phyloP scores from a whole-genome alignment of 1,140 invertebrate genomes.

The Teleogryllus occipitalis region DNA sequence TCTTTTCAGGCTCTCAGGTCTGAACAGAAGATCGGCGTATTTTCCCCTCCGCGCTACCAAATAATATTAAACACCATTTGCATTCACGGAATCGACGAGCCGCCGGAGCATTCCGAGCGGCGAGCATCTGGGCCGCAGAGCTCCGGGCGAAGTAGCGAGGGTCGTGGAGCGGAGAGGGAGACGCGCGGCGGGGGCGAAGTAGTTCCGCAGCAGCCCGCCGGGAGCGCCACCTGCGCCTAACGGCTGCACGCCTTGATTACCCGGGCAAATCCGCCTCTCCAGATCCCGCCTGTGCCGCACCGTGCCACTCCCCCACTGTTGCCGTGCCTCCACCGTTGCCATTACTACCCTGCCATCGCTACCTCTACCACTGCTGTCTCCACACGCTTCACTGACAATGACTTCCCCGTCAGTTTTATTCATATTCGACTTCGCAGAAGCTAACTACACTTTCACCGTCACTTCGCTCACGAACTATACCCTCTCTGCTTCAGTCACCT shows the following conservation, averaged over 20 bases:
- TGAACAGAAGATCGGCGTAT: neutral
- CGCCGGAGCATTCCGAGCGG: neutral
- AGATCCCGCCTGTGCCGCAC: no score
- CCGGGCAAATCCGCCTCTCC: neutral
- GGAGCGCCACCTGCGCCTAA: slow-evolving; percentile 2
- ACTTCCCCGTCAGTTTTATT: no score
- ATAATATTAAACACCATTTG: slow-evolving; percentile 6
- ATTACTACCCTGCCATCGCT: neutral
- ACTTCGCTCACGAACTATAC: no score
- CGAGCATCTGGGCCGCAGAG: neutral
- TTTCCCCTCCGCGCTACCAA: neutral
- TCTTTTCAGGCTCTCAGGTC: neutral
- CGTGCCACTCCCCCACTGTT: no score
- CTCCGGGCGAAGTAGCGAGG: neutral
- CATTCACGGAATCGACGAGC: neutral
- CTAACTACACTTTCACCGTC: no score
- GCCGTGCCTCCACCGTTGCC: no score
- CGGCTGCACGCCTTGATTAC: neutral
- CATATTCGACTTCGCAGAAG: no score
- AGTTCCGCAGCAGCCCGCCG: slow-evolving; percentile 1
- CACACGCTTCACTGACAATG: no score
- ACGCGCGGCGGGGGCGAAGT: neutral
- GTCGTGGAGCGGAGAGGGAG: neutral
- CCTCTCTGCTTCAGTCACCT: no score
- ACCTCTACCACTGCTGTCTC: neutral